phyloP scores from a whole-genome alignment of 2,888 invertebrate species.

The Zelleria hepariella region DNA sequence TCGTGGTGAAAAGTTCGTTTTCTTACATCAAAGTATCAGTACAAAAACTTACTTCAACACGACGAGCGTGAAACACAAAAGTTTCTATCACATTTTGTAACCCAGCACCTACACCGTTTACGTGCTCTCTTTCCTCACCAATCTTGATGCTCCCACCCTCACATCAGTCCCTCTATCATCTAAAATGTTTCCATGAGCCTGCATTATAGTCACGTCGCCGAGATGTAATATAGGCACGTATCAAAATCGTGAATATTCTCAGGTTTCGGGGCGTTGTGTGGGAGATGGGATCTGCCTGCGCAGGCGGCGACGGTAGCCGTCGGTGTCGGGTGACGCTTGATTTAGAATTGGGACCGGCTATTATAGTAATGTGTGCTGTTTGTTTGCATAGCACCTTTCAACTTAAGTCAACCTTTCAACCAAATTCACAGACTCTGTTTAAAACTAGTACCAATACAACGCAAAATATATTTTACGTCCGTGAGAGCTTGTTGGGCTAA shows the following conservation, averaged over 20 bases:
- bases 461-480: too few relatives aligned
- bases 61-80: not conserved
- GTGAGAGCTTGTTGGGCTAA: too few relatives aligned
- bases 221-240: slow-evolving; percentile 28
- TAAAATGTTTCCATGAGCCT: not conserved
- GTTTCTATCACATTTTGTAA: not conserved
- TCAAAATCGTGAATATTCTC: slow-evolving; percentile 21
- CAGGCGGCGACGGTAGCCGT: not conserved
- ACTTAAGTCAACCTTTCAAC: too few relatives aligned
- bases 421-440: too few relatives aligned
- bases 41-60: too few relatives aligned
- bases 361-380: not conserved
- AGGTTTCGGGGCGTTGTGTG: slow-evolving; percentile 19
- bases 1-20: not conserved
- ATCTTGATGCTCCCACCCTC: not conserved
- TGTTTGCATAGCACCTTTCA: too few relatives aligned
- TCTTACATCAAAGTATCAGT: not conserved
- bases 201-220: slow-evolving; percentile 37
- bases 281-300: not conserved
- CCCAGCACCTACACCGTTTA: not conserved
- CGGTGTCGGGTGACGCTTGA: slow-evolving; percentile 2
- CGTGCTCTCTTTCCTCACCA: not conserved
- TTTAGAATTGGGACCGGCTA: not conserved
- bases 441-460: too few relatives aligned
- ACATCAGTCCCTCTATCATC: not conserved